Percentiles rank a stretch among this genome's conserved stretches.
Evolutionary conservation across 23 tunicate genomes (phyloP).

Genomic region (Botrylloides violaceus): DNA sequence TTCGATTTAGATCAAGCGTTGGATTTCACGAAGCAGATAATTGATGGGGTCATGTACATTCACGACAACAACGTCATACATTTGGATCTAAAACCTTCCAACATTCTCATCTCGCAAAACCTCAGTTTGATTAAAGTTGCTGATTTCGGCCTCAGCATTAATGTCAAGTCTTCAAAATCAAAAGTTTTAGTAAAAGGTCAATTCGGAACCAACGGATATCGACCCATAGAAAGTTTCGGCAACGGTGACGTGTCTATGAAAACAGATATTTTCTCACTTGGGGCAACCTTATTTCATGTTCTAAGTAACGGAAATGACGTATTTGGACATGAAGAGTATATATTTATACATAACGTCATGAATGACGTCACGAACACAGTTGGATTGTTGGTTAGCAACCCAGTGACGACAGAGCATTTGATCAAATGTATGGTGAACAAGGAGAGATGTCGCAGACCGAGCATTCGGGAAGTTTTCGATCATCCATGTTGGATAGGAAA

Average conservation of each 20-base stretch:
- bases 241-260: not conserved
- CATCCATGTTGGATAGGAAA: not conserved
- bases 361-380: not conserved
- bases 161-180: not conserved
- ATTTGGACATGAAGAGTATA: not conserved
- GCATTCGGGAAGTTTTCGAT: not conserved
- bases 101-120: not conserved
- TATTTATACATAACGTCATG: not conserved
- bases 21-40: not conserved
- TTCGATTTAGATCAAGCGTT: not conserved
- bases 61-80: conserved; percentile 2
- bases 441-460: not conserved
- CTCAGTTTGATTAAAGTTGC: not conserved
- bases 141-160: conserved; percentile 4
- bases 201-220: not conserved
- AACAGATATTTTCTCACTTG: not conserved
- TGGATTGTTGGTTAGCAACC: not conserved
- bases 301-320: not conserved
- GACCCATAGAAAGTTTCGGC: not conserved
- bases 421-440: not conserved
- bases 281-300: not conserved
- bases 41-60: not conserved
- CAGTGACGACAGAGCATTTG: not conserved
- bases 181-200: not conserved
- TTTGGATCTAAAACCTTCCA: conserved; percentile 6